Conservation (phyloP, 2,797 vertebrate species). For the Cichlasoma orientale region DNA sequence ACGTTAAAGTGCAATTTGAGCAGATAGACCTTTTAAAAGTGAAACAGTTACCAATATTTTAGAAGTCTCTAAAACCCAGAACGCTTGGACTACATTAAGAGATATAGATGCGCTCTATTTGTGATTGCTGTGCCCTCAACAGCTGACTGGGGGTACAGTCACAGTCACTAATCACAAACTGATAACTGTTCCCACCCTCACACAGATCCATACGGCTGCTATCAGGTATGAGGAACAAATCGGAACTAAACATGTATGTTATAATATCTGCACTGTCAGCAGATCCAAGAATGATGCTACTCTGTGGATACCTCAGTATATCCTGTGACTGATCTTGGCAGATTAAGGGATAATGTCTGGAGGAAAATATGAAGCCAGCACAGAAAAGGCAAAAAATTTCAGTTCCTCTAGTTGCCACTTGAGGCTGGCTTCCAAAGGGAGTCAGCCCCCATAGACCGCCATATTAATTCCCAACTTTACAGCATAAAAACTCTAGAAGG, state of each 20-base stretch:
- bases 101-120: constrained; percentile 34
- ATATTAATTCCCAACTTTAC: neutral
- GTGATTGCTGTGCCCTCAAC: constrained; percentile 17
- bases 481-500: neutral
- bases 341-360: neutral
- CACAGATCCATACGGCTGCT: neutral
- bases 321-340: neutral
- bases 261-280: neutral
- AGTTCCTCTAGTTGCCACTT: neutral
- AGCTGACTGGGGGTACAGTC: neutral
- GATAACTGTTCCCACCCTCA: neutral
- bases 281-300: neutral
- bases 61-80: constrained; percentile 15
- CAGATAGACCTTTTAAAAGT: constrained; percentile 2
- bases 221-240: neutral
- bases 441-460: neutral
- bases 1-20: constrained; percentile 21
- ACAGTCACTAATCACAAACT: too few species aligned
- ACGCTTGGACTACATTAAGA: neutral
- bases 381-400: too few species aligned
- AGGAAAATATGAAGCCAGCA: neutral
- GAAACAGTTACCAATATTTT: constrained; percentile 20
- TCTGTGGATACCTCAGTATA: neutral
- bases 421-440: neutral
- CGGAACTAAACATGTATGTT: neutral